Evolutionary conservation across 1,140 invertebrate genomes (phyloP).

Genomic region (Aradophagus sp.): DNA sequence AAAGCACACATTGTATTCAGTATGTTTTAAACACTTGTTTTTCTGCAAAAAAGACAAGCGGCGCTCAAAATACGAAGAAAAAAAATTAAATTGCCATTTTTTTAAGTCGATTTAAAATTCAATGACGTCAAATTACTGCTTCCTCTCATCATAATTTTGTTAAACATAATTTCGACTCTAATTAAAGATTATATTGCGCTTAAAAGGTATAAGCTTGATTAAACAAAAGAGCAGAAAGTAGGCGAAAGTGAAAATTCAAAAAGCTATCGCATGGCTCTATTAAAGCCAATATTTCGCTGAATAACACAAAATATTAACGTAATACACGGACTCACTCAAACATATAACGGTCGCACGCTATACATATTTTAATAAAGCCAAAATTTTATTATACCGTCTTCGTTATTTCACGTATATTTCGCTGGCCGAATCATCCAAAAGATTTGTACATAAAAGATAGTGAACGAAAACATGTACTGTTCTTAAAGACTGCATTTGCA

Average conservation of each 20-base stretch:
- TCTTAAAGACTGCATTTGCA: neutral
- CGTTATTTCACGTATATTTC: slow-evolving; percentile 24
- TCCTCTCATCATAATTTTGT: too few species aligned
- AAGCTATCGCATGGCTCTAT: slow-evolving; percentile 10
- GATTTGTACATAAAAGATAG: too few species aligned
- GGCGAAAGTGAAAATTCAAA: slow-evolving; percentile 6
- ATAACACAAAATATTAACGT: slow-evolving; percentile 14
- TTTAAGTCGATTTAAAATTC: neutral
- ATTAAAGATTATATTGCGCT: too few species aligned
- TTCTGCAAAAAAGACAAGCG: too few species aligned
- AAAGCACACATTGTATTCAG: too few species aligned
- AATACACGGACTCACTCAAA: neutral
- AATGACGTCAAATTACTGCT: too few species aligned
- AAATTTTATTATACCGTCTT: slow-evolving; percentile 30
- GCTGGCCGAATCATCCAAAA: too few species aligned
- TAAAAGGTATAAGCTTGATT: slow-evolving; percentile 6
- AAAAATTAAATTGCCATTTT: neutral
- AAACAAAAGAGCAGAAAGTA: slow-evolving; percentile 5
- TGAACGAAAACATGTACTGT: neutral
- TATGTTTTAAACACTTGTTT: too few species aligned
- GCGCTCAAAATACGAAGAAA: too few species aligned
- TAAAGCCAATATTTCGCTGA: slow-evolving; percentile 18
- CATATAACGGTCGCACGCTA: slow-evolving; percentile 1
- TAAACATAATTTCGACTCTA: too few species aligned
- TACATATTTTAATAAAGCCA: slow-evolving; percentile 28